phyloP scores from a whole-genome alignment of 1,140 invertebrate species.

The Camponotus floridanus region DNA sequence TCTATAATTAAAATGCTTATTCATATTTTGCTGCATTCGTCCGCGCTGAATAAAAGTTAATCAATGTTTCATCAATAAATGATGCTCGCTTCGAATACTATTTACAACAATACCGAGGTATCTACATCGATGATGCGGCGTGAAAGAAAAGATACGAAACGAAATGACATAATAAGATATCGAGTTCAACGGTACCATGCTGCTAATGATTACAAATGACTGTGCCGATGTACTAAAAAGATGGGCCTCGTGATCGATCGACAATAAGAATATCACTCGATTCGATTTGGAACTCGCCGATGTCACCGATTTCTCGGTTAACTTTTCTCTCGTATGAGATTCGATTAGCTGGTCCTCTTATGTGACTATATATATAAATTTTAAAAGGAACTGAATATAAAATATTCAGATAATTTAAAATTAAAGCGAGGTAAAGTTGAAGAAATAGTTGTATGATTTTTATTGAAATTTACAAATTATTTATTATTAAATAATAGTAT shows the following conservation, averaged over 20 bases:
- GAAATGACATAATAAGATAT: slow-evolving; percentile 81
- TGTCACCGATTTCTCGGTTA: slow-evolving; percentile 38
- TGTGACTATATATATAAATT: too few relatives aligned
- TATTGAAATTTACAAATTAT: background rate
- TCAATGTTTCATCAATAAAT: slow-evolving; percentile 54
- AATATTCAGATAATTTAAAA: background rate
- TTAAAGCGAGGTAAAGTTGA: background rate
- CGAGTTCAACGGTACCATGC: slow-evolving; percentile 75
- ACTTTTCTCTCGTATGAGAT: slow-evolving; percentile 32
- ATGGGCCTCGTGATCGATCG: slow-evolving; percentile 72
- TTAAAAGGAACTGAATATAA: background rate
- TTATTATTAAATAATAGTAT: background rate
- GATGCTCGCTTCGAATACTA: slow-evolving; percentile 17
- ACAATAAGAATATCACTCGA: slow-evolving; percentile 66
- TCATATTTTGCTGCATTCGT: slow-evolving; percentile 1
- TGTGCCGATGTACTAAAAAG: slow-evolving; percentile 67
- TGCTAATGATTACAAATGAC: slow-evolving; percentile 82
- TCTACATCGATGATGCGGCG: slow-evolving; percentile 12
- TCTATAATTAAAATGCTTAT: slow-evolving; percentile 35
- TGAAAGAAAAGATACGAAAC: slow-evolving; percentile 64
- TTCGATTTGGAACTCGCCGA: slow-evolving; percentile 70
- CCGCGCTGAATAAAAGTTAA: slow-evolving; percentile 32
- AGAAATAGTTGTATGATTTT: background rate
- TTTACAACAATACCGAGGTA: slow-evolving; percentile 32
- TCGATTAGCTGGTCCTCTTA: too few relatives aligned